A percentile compares a stretch with the other conserved stretches of the same genome.
Conservation (phyloP, 2,797 vertebrate species). For the Spinus olivaceus region DNA sequence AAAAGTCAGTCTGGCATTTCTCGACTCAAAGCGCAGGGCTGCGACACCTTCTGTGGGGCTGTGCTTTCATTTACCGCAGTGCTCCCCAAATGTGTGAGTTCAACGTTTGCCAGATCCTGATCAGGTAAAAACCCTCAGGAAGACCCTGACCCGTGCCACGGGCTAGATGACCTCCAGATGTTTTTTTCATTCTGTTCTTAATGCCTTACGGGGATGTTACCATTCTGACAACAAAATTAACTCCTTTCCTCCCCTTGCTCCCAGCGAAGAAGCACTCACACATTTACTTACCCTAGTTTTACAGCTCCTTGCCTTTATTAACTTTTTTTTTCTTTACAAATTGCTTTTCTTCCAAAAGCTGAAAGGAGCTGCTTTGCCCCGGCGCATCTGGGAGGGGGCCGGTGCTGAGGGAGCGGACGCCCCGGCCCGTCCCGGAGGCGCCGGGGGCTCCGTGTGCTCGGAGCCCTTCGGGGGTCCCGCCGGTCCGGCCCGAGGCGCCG, state of each 20-base stretch:
- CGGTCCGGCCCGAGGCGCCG: neutral
- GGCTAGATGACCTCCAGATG: neutral
- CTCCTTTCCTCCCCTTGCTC: neutral
- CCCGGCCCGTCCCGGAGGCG: neutral
- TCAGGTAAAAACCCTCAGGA: neutral
- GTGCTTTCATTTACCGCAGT: neutral
- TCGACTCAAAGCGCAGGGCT: neutral
- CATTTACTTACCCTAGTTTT: neutral
- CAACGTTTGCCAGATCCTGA: neutral
- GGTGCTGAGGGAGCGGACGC: neutral
- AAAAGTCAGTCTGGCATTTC: neutral
- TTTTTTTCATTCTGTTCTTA: neutral
- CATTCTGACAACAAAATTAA: neutral
- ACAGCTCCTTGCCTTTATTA: neutral
- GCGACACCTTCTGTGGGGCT: fast-evolving
- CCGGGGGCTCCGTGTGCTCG: neutral
- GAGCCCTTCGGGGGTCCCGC: neutral
- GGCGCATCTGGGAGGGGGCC: neutral
- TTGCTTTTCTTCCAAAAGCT: neutral
- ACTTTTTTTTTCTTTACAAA: neutral
- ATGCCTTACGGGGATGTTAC: neutral
- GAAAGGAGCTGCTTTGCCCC: neutral
- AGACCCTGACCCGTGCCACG: too few relatives aligned
- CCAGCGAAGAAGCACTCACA: neutral
- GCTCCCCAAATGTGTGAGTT: fast-evolving